Conservation (phyloP, 2,888 invertebrate species). For the Ametastegia equiseti region DNA sequence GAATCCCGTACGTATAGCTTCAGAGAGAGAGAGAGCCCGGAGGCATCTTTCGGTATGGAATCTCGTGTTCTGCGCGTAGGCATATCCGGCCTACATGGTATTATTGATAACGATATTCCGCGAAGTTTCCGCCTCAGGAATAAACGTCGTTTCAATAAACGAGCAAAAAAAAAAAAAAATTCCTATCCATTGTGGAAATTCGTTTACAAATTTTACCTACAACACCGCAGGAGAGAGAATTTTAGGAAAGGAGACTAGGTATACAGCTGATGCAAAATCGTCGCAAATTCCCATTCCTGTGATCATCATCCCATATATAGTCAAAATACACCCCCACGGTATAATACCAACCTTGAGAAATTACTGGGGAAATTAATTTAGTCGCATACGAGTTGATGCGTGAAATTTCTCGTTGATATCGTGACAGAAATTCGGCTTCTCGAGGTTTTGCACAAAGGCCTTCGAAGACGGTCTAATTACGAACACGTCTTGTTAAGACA, state of each 20-base stretch:
- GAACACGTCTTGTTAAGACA: background rate
- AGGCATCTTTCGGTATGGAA: too few species aligned
- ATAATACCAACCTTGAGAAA: background rate
- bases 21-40: too few species aligned
- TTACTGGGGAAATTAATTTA: background rate
- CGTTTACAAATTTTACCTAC: background rate
- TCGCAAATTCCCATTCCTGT: background rate
- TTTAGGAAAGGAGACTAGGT: background rate
- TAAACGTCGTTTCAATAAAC: background rate
- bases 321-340: background rate
- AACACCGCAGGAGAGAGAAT: background rate
- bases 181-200: background rate
- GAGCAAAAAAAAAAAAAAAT: too few species aligned
- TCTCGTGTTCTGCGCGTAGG: too few species aligned
- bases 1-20: background rate
- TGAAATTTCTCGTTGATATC: conserved; percentile 2
- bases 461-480: background rate
- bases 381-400: background rate
- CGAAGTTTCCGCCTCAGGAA: background rate
- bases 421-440: background rate
- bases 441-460: background rate
- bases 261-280: background rate
- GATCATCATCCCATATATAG: background rate
- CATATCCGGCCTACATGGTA: too few species aligned
- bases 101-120: background rate